Evolutionary conservation across 2,888 invertebrate species (phyloP), one percentile per base, ranked within the genome.

Genomic region (Drosophila tripunctata): DNA sequence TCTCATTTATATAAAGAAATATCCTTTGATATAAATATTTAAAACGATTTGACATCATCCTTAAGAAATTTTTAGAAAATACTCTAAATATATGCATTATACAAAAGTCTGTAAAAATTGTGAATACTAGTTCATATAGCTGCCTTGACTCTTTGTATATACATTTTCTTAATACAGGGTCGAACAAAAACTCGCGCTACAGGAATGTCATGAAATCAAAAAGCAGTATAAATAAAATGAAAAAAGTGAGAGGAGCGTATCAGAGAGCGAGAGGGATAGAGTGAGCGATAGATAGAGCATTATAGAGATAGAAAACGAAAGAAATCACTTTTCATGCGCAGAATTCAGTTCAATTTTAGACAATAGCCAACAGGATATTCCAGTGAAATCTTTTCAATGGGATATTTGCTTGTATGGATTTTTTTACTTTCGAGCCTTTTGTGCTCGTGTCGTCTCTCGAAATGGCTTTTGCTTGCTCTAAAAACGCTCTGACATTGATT

Each of bases 401-500:
- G 63, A 65, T 60, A 47, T 74, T 67, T 62, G 64, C 51, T 31
- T 61, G 56, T 61, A 52, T 56, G 19, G 40, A 40, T 43, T 27
- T 41, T 8, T 24, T 43, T 15, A 43, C 24, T 43, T 43, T 43
- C 15, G 6, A 43, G 15, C 43, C 43, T 43, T 15, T 43, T 43
- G 43, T 43, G 27, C 43, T 10, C 21, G 21, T 40, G 40, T 40
- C 31, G n/a, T 45, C 48, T 36, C 19, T 2, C 5, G 12, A 38
- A 45, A 52, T 78, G 77, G 80, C 75, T 75, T 83, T 84, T 55
- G 63, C 73, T 50, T 69, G 68, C 76, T 78, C 75, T 69, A 67
- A 43, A 78, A 75, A 67, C 71, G 52, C 65, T 41, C 80, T 80
- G 81, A 81, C 82, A 84, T 82, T 82, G 82, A 84, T 82, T 82